Percentiles rank a stretch among this genome's conserved stretches.
Conservation (phyloP, 1,140 invertebrate species). For the Batillaria attramentaria region DNA sequence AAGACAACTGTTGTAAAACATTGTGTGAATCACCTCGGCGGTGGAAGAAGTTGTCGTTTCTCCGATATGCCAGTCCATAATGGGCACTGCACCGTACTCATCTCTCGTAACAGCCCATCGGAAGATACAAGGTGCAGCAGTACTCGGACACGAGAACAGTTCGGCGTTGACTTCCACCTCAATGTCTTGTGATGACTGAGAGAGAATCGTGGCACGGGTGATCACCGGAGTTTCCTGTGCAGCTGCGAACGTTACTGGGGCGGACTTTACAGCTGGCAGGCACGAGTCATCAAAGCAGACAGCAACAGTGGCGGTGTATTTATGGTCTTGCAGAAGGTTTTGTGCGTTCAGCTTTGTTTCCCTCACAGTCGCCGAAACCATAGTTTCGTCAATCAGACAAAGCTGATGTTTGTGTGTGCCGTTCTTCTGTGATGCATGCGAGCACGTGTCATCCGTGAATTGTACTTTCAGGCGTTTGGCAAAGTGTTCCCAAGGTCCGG, state of each 20-base stretch:
- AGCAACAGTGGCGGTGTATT: not conserved
- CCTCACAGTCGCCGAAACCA: not conserved
- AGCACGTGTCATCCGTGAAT: slow-evolving; percentile 2
- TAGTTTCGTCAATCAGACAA: not conserved
- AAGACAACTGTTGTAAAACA: too few species aligned
- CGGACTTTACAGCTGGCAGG: not conserved
- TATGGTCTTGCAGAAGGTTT: not conserved
- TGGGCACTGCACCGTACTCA: too few species aligned
- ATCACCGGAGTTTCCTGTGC: not conserved
- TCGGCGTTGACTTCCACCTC: not conserved
- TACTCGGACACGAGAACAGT: too few species aligned
- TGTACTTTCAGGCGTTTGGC: not conserved
- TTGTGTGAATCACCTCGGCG: not conserved
- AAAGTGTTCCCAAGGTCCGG: not conserved
- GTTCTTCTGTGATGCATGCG: not conserved
- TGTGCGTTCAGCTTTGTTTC: not conserved
- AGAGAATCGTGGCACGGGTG: not conserved
- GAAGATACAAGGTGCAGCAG: not conserved
- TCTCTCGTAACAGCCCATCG: not conserved
- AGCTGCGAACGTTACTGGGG: not conserved
- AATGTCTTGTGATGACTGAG: not conserved
- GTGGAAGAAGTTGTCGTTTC: too few species aligned
- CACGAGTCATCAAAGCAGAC: slow-evolving; percentile 18
- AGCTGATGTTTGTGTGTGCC: not conserved
- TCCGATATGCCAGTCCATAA: not conserved